Conservation (phyloP, 1,140 invertebrate genomes). For the Geopemphigus sp. region DNA sequence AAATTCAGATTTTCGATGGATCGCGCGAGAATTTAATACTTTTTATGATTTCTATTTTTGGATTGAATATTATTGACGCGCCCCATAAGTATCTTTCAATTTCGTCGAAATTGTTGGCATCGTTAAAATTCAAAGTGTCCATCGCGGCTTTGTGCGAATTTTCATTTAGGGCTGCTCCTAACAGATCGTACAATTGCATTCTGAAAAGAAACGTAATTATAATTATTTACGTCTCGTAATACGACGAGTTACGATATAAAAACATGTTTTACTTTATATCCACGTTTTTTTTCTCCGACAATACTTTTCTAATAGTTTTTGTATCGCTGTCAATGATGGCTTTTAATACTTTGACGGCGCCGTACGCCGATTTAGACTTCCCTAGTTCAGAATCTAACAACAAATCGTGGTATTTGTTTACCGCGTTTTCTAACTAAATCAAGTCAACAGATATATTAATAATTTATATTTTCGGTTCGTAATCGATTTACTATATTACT, state of each 20-base stretch:
- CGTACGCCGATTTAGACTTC: constrained; percentile 32
- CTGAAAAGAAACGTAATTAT: constrained; percentile 54
- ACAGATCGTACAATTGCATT: constrained; percentile 67
- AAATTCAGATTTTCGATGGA: background rate
- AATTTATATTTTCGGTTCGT: background rate
- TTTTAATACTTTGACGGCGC: constrained; percentile 15
- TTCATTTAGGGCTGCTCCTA: constrained; percentile 68
- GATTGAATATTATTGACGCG: constrained; percentile 65
- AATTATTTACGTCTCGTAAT: background rate
- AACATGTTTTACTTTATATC: background rate
- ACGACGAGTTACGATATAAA: background rate
- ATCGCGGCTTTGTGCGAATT: constrained; percentile 68
- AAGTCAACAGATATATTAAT: background rate
- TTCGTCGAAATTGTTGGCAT: constrained; percentile 61
- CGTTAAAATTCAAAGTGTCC: constrained; percentile 44
- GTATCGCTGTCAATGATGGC: constrained; percentile 9
- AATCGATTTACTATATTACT: background rate
- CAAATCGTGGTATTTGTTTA: constrained; percentile 14
- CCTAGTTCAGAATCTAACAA: constrained; percentile 24
- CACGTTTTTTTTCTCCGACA: constrained; percentile 16
- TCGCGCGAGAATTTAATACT: constrained; percentile 55
- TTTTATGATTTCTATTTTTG: constrained; percentile 61
- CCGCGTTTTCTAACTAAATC: background rate
- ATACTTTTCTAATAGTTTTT: constrained; percentile 13
- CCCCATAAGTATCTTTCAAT: constrained; percentile 74